Conservation (phyloP, 37 sponge, comb jelly and placozoan genomes). For the Hormiphora californensis region DNA sequence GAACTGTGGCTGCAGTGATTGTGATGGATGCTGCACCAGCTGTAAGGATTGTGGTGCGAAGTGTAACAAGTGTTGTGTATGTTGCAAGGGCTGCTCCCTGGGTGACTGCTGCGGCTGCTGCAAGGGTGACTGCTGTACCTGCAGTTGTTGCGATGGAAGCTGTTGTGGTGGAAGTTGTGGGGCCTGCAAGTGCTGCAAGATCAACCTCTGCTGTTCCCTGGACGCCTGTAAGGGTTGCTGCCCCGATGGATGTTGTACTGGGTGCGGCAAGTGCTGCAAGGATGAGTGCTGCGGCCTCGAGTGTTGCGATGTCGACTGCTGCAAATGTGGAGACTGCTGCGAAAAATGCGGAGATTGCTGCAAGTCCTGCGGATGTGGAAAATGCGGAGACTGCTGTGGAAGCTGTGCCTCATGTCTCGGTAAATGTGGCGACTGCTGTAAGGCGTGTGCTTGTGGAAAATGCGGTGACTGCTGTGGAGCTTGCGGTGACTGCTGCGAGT, state of each 20-base stretch:
- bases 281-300: neutral
- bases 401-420: neutral
- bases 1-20: neutral
- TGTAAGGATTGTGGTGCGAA: neutral
- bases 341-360: too few relatives aligned
- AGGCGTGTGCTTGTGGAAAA: too few relatives aligned
- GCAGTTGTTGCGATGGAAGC: neutral
- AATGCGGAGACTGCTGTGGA: too few relatives aligned
- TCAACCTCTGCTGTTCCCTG: neutral
- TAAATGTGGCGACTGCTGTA: neutral
- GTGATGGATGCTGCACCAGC: slow-evolving; percentile 7
- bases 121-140: neutral
- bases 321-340: too few relatives aligned
- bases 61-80: neutral
- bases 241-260: slow-evolving; percentile 4
- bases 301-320: neutral
- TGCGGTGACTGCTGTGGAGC: too few relatives aligned
- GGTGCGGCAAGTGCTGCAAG: neutral
- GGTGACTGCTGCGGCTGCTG: slow-evolving; percentile 3
- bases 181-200: slow-evolving; percentile 27
- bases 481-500: slow-evolving; percentile 21
- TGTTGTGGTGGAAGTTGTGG: neutral
- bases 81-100: neutral
- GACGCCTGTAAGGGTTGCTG: slow-evolving; percentile 13
- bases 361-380: too few relatives aligned